Base-by-base conservation (phyloP, 2,888 invertebrate genomes). In the Clivina fossor region DNA sequence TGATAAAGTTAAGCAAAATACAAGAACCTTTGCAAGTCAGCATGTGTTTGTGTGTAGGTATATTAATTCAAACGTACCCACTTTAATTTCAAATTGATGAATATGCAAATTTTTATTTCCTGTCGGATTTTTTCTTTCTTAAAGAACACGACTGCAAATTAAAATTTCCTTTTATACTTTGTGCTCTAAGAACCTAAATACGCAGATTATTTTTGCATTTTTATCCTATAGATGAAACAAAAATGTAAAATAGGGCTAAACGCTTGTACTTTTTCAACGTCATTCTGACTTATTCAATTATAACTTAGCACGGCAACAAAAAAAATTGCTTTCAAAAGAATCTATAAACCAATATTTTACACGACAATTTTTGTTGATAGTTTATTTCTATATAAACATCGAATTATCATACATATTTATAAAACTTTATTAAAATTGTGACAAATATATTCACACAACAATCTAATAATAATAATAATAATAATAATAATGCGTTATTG, bases 41-140 rank as follows among this genome's bases (percentile, higher is more conserved):
- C n/a, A n/a, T n/a, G n/a, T n/a, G n/a, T n/a, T n/a, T n/a, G n/a
- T n/a, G n/a, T n/a, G n/a, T n/a, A n/a, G n/a, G n/a, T n/a, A 22
- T 40, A 40, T 40, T 40, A 19, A 40, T 40, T 40, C 40, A 40
- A 20, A n/a, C n/a, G n/a, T n/a, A n/a, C 40, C n/a, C 11, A 13
- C 20, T 19, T 40, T 40, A 16, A 40, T 40, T 20, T 9, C 40
- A 33, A 51, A 51, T 43, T 51, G 33, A 51, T 51, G 43, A 51
- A 51, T 38, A 43, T 51, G 41, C 43, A 43, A 41, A 51, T 41
- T 43, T 43, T 50, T 40, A 50, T n/a, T 19, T n/a, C n/a, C 50
- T 26, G 15, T 26, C 43, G 9, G n/a, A 11, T 32, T 15, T 28
- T n/a, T 28, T 13, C 15, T 43, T 43, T 43, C 43, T 43, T 43